A percentile compares a stretch with the other conserved stretches of the same genome.
phyloP scores from a whole-genome alignment of 2,888 invertebrate genomes.

The Bibio marci region DNA sequence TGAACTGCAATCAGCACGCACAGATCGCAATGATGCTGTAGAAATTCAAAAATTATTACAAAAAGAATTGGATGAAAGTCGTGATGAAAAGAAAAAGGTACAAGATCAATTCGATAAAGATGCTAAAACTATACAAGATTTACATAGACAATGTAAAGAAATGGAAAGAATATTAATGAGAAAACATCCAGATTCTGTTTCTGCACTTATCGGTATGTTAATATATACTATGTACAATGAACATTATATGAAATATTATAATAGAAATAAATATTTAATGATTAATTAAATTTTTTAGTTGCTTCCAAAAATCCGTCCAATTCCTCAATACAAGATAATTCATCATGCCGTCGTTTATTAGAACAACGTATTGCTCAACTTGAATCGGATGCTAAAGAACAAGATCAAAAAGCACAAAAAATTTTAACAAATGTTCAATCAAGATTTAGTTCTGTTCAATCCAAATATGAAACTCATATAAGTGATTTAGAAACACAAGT shows the following conservation, averaged over 20 bases:
- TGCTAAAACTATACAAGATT: constrained; percentile 47
- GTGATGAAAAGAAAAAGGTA: constrained; percentile 35
- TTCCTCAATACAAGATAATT: constrained; percentile 27
- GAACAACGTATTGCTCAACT: constrained; percentile 55
- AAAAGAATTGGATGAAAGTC: constrained; percentile 24
- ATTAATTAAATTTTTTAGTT: constrained; percentile 24
- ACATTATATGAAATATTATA: background rate
- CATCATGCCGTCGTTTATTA: constrained; percentile 30
- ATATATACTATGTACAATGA: background rate
- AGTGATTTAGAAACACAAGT: constrained; percentile 55
- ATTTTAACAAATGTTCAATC: constrained; percentile 56
- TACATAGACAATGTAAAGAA: constrained; percentile 64
- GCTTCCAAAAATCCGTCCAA: constrained; percentile 36
- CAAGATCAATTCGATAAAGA: constrained; percentile 44
- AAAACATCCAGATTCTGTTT: constrained; percentile 70
- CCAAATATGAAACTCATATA: constrained; percentile 57
- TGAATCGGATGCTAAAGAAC: constrained; percentile 51
- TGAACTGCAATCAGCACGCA: constrained; percentile 25
- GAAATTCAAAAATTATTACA: constrained; percentile 33
- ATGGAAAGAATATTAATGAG: constrained; percentile 65
- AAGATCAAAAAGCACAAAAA: constrained; percentile 52
- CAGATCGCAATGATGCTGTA: constrained; percentile 26
- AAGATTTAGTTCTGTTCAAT: constrained; percentile 59
- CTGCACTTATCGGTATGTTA: constrained; percentile 47
- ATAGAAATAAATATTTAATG: background rate